Percentiles rank a stretch among this genome's conserved stretches.
Evolutionary conservation across 1,140 invertebrate species (phyloP).

Genomic region (Chymomyza costata): DNA sequence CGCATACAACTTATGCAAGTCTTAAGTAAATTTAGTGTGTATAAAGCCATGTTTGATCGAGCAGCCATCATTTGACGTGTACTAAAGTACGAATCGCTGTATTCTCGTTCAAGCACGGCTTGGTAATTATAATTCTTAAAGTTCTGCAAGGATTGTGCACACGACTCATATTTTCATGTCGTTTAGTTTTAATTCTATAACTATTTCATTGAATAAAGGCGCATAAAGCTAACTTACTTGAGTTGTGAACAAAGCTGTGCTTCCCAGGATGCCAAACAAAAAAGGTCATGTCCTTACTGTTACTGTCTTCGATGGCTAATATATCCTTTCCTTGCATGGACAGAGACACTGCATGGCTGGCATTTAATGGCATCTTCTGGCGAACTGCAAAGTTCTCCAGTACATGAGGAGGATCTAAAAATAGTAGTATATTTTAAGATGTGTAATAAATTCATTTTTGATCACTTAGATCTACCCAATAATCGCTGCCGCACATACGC

Average conservation of each 20-base stretch:
- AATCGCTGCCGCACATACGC: conserved; percentile 40
- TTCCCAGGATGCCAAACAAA: conserved; percentile 32
- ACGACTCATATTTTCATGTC: conserved; percentile 8
- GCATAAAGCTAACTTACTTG: conserved; percentile 50
- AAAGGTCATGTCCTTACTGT: neutral
- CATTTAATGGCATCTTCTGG: conserved; percentile 37
- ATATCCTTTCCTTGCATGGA: conserved; percentile 6
- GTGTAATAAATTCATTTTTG: neutral
- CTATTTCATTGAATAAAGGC: conserved; percentile 55
- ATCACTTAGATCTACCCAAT: conserved; percentile 17
- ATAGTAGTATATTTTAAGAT: neutral
- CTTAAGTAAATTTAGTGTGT: too few relatives aligned
- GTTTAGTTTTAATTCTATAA: conserved; percentile 34
- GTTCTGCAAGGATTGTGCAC: too few relatives aligned
- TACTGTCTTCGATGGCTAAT: conserved; percentile 17
- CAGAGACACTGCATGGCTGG: conserved; percentile 6
- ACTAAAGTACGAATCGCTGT: too few relatives aligned
- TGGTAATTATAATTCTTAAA: too few relatives aligned
- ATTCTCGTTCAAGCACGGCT: too few relatives aligned
- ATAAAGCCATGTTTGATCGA: too few relatives aligned
- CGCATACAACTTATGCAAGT: too few relatives aligned
- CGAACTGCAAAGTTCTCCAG: conserved; percentile 36
- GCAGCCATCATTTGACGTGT: too few relatives aligned
- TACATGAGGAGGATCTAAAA: conserved; percentile 31
- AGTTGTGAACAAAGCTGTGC: conserved; percentile 21